Conservation (phyloP, 1,140 invertebrate species). For the Dinothrombium tinctorium region DNA sequence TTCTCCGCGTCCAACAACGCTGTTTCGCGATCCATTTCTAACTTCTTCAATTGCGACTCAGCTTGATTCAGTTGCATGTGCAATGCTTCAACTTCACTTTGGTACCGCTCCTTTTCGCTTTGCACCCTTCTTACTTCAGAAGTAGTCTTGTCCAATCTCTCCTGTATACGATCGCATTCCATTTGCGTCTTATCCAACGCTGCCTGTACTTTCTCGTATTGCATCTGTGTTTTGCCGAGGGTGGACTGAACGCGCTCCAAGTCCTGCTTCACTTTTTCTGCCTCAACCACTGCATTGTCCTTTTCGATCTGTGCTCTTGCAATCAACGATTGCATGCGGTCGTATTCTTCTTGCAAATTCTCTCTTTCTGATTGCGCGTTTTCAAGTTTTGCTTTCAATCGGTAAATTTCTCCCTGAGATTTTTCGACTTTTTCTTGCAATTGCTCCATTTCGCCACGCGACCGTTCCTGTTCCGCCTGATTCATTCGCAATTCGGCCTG, state of each 20-base stretch:
- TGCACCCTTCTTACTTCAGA: constrained; percentile 51
- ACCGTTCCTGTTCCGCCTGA: constrained; percentile 63
- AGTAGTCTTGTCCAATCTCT: constrained; percentile 56
- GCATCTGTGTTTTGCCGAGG: constrained; percentile 61
- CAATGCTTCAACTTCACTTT: constrained; percentile 48
- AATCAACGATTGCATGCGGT: constrained; percentile 16
- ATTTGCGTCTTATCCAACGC: constrained; percentile 63
- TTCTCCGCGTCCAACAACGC: constrained; percentile 58
- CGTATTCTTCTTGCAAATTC: constrained; percentile 68
- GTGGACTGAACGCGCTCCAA: constrained; percentile 64
- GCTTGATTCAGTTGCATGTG: constrained; percentile 67
- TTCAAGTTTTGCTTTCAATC: constrained; percentile 71
- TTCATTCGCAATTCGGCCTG: constrained; percentile 38
- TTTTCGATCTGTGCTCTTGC: constrained; percentile 56
- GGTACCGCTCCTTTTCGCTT: constrained; percentile 54
- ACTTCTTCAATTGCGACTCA: constrained; percentile 50
- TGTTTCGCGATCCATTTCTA: constrained; percentile 68
- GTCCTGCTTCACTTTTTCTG: constrained; percentile 72
- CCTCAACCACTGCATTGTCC: constrained; percentile 53
- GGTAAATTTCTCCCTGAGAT: constrained; percentile 77
- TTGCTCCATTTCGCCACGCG: constrained; percentile 46
- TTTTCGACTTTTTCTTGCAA: constrained; percentile 77
- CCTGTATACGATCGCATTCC: constrained; percentile 66
- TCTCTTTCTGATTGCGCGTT: constrained; percentile 82
- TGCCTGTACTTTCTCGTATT: constrained; percentile 68